A percentile compares a stretch with the other conserved stretches of the same genome.
Conservation (phyloP, 1,140 invertebrate genomes). For the Drosophila parabipectinata region DNA sequence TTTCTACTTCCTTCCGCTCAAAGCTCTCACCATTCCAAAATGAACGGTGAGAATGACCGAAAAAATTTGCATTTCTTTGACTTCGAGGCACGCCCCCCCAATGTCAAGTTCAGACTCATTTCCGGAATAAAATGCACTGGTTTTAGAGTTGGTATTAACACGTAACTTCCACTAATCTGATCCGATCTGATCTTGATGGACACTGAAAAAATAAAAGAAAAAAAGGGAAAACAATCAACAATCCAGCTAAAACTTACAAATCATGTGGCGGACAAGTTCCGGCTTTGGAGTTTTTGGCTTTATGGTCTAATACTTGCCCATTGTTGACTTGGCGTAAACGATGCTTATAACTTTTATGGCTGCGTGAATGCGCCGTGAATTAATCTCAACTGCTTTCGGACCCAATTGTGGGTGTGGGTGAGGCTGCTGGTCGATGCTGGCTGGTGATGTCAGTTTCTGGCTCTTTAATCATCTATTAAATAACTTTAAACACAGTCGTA, state of each 20-base stretch:
- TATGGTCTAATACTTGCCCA: constrained; percentile 62
- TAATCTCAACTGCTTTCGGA: constrained; percentile 45
- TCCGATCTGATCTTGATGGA: constrained; percentile 33
- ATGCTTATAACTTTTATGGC: constrained; percentile 45
- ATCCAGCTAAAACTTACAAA: constrained; percentile 65
- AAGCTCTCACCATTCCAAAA: constrained; percentile 9
- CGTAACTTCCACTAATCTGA: constrained; percentile 26
- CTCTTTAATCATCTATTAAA: constrained; percentile 57
- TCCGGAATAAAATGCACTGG: constrained; percentile 46
- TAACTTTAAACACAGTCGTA: constrained; percentile 28
- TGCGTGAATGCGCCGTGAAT: constrained; percentile 53
- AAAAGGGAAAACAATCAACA: constrained; percentile 7
- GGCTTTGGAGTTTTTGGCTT: constrained; percentile 54
- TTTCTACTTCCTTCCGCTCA: constrained; percentile 45
- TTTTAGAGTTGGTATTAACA: constrained; percentile 14
- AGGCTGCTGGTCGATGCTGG: constrained; percentile 27
- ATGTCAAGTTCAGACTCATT: constrained; percentile 73
- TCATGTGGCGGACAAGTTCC: constrained; percentile 74
- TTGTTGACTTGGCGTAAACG: constrained; percentile 61
- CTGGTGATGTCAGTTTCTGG: constrained; percentile 32
- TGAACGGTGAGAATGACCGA: constrained; percentile 26
- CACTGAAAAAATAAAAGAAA: not conserved
- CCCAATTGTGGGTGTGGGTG: constrained; percentile 46
- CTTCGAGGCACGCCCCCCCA: constrained; percentile 27
- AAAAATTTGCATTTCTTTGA: constrained; percentile 48